These are phyloP conservation scores for Brachypteracias leptosomus DNA, from an alignment of 2,113 vertebrate species.

Conservation along the genomic window DNA sequence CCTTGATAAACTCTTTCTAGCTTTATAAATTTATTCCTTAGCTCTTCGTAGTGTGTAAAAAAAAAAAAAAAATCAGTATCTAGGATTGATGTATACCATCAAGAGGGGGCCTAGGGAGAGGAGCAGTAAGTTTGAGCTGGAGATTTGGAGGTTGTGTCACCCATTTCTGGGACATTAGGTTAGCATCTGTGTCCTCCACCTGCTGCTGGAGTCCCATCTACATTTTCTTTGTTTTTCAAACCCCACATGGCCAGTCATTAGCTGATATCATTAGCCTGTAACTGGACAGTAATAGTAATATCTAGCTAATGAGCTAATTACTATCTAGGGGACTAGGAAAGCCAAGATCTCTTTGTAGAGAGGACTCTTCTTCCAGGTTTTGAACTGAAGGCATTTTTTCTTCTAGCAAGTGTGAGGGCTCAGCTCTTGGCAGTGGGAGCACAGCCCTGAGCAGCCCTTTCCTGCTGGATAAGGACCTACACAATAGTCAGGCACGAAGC, in stretches of 20 bases:
- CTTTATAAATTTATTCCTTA: background rate
- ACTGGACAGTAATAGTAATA: background rate
- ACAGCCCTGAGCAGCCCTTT: background rate
- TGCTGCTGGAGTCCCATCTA: background rate
- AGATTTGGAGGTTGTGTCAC: background rate
- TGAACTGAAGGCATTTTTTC: background rate
- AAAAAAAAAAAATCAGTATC: background rate
- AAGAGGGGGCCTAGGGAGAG: background rate
- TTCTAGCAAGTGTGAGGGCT: background rate
- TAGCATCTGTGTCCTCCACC: background rate
- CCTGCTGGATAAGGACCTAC: background rate
- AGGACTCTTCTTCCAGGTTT: background rate
- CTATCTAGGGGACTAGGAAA: background rate
- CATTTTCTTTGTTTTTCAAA: background rate
- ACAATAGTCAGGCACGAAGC: background rate
- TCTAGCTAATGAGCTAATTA: background rate
- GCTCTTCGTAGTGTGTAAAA: background rate
- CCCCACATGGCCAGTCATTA: background rate
- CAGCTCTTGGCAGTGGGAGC: background rate
- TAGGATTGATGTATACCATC: background rate
- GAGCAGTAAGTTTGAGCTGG: background rate
- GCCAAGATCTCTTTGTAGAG: background rate
- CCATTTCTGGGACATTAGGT: fast-evolving
- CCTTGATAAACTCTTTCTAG: background rate
- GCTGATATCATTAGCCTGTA: background rate